A percentile compares a stretch with the other conserved stretches of the same genome.
Conservation (phyloP, 2,888 invertebrate genomes). For the Platycnemis pennipes region DNA sequence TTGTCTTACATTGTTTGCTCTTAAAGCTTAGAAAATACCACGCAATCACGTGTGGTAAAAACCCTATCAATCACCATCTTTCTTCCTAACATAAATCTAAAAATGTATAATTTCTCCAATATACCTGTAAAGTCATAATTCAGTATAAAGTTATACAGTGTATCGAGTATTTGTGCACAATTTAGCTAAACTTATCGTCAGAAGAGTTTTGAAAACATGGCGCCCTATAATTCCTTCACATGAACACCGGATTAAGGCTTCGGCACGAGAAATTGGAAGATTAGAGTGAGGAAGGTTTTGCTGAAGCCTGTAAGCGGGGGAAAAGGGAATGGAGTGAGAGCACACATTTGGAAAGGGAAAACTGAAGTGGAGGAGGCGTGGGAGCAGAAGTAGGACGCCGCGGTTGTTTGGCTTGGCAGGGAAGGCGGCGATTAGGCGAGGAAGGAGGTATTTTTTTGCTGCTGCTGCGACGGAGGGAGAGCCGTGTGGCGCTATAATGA, state of each 20-base stretch:
- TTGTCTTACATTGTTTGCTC: too few species aligned
- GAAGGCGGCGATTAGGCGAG: neutral
- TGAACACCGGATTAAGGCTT: neutral
- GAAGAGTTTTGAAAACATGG: too few species aligned
- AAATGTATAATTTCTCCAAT: too few species aligned
- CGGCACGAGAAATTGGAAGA: neutral
- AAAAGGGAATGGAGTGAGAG: neutral
- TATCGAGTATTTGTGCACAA: too few species aligned
- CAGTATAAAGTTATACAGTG: too few species aligned
- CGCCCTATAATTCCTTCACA: neutral
- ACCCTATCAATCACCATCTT: too few species aligned
- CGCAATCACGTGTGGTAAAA: too few species aligned
- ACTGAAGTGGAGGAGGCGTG: neutral
- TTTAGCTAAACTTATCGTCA: too few species aligned
- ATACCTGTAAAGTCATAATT: too few species aligned
- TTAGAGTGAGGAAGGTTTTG: neutral
- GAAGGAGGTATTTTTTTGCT: neutral
- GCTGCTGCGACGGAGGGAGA: neutral
- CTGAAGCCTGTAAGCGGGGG: neutral
- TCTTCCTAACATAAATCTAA: too few species aligned
- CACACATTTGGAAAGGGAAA: neutral
- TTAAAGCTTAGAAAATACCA: too few species aligned
- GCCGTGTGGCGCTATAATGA: neutral
- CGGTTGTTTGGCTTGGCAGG: neutral
- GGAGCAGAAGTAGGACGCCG: neutral